Percentiles rank a stretch among this genome's conserved stretches.
Conservation (phyloP, 2,113 vertebrate genomes). For the Amblyopsis rosae region DNA sequence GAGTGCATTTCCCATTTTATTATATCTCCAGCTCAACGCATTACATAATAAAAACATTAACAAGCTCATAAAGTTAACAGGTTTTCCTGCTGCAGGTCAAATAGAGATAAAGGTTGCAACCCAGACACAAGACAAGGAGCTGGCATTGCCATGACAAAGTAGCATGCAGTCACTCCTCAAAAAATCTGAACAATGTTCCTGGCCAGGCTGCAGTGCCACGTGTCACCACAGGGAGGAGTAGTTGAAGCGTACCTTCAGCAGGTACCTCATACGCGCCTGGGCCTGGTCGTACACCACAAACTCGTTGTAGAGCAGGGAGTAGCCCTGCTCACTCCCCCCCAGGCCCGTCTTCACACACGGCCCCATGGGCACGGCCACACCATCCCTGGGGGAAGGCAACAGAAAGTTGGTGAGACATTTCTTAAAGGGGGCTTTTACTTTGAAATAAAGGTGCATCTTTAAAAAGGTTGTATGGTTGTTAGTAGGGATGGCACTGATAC, state of each 20-base stretch:
- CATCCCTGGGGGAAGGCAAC: slow-evolving; percentile 72
- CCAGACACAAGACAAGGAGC: too few species aligned
- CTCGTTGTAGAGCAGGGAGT: slow-evolving; percentile 90
- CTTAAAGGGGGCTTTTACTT: neutral
- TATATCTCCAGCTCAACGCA: too few species aligned
- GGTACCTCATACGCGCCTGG: slow-evolving; percentile 85
- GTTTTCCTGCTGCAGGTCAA: too few species aligned
- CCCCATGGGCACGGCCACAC: slow-evolving; percentile 80
- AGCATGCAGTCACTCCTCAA: too few species aligned
- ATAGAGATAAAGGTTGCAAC: too few species aligned
- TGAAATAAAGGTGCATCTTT: neutral
- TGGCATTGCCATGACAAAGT: too few species aligned
- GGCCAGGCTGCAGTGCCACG: neutral
- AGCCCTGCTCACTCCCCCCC: slow-evolving; percentile 59
- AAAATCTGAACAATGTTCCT: too few species aligned
- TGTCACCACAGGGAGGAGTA: slow-evolving; percentile 83
- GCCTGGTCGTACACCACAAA: slow-evolving; percentile 84
- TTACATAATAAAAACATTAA: too few species aligned
- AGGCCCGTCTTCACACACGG: slow-evolving; percentile 73
- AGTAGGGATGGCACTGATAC: neutral
- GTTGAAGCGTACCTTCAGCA: slow-evolving; percentile 84
- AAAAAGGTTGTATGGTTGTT: neutral
- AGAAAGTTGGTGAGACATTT: neutral
- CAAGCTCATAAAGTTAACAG: too few species aligned
- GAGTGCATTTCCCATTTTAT: too few species aligned